Evolutionary conservation across 2,888 invertebrate species (phyloP).

Genomic region (Panzeria rudis): DNA sequence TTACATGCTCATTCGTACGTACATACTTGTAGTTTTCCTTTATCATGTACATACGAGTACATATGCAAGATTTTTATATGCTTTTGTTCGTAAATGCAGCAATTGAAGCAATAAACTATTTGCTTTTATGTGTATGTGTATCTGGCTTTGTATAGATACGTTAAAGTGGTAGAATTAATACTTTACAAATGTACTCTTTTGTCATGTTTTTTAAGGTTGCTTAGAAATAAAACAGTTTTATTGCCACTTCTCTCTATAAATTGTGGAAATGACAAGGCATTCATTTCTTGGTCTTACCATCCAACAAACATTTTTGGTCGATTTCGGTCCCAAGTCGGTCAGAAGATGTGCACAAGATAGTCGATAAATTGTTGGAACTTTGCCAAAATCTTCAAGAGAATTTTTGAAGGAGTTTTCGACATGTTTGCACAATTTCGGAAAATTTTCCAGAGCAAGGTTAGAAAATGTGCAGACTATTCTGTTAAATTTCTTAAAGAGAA

Average conservation of each 20-base stretch:
- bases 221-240: conserved; percentile 50
- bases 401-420: too few relatives aligned
- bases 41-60: conserved; percentile 14
- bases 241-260: conserved; percentile 55
- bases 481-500: too few relatives aligned
- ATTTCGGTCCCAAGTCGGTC: too few relatives aligned
- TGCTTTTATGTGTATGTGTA: neutral
- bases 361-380: too few relatives aligned
- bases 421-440: too few relatives aligned
- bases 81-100: neutral
- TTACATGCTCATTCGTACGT: neutral
- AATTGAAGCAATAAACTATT: conserved; percentile 50
- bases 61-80: neutral
- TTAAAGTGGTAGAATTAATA: conserved; percentile 41
- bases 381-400: too few relatives aligned
- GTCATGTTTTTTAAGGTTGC: conserved; percentile 48
- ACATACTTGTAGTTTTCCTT: conserved; percentile 8
- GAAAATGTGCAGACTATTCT: too few relatives aligned
- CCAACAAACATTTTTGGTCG: too few relatives aligned
- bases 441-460: too few relatives aligned
- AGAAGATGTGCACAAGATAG: too few relatives aligned
- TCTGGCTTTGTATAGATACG: neutral
- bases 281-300: conserved; percentile 20
- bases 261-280: conserved; percentile 54
- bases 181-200: conserved; percentile 40